Evolutionary conservation across 2,797 vertebrate genomes (phyloP), one percentile per base, ranked within the genome.

Genomic region (Sciaenops ocellatus): DNA sequence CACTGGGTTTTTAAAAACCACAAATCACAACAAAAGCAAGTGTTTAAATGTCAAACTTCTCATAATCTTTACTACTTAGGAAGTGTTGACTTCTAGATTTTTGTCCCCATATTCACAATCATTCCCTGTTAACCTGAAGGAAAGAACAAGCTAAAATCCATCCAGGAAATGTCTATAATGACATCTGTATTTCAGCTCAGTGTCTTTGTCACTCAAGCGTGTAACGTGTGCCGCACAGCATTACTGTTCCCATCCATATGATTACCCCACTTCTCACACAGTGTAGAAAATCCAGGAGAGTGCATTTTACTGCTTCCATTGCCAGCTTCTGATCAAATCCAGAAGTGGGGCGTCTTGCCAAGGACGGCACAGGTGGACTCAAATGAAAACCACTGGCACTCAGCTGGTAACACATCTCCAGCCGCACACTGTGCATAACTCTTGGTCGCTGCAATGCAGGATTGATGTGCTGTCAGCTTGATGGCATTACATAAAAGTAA

Each of bases 321-420:
- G 83, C 88, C 84, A 87, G 70, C 60, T 81, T 73, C 56, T 83
- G 48, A 89, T 88, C 79, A 73, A 82, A 87, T 72, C 82, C 87
- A 82, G 68, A 74, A 74, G 78, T 42, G 24, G 54, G 26, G 70
- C 79, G 46, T 52, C 59, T 22, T 73, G 79, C 86, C 87, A 87
- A 82, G 78, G 69, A 83, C 59, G 77, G 82, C 82, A 82, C 92
- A 94, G 94, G 91, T 93, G 91, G 85, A 90, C 84, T 74, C 55
- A 65, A 72, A 86, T 85, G 70, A 86, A 87, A 93, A 85, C 38
- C 76, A 16, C 69, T 82, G 78, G 73, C 44, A 48, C 73, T 68
- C 76, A 83, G 74, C 76, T 75, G 80, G 72, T 61, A 56, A 34
- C 54, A 59, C 62, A 26, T 70, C 70, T 82, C 60, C n/a, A 44